Evolutionary conservation across 2,797 vertebrate species (phyloP), one percentile per base, ranked within the genome.

Genomic region (Caiman crocodilus): DNA sequence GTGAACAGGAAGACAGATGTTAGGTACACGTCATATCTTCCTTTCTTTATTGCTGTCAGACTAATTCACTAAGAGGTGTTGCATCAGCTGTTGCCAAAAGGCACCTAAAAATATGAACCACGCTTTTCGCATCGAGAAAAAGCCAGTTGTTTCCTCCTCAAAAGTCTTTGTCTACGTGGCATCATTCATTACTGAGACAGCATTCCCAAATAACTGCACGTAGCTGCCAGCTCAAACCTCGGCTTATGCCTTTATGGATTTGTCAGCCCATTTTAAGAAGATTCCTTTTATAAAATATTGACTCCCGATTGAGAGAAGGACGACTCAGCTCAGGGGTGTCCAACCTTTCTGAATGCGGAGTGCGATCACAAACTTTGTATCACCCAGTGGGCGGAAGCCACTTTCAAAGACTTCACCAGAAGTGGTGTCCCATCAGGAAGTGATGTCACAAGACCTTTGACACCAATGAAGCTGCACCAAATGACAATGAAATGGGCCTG

Each of bases 151-250:
- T 71, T 71, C 67, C 67, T 42, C 67, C 42, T 71, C 13, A 42
- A 7, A 71, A 42, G 15, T 1, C 5, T 0, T 6, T 11, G 14
- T 3, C 8, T 1, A 3, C 1, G 1, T 1, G 28, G 12, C 14
- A 0, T 1, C 2, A 5, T 0, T 0, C 4, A 2, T 0, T 0
- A 17, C 58, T 0, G 6, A 1, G 42, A 42, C 8, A 42, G 42
- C 9, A 10, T 42, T 42, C 42, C 42, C 42, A 42, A 2, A 5
- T 0, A 59, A n/a, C 74, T 2, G 17, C 30, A 26, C 5, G 0
- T 1, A 1, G 2, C 14, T 1, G 2, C 10, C 42, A 20, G 59
- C 90, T 50, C 67, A 30, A 71, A 42, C 67, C 32, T 23, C 20
- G 25, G 4, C 42, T 2, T 71, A 21, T 35, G 32, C 32, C 21